Evolutionary conservation across 2,113 vertebrate genomes (phyloP), one percentile per base, ranked within the genome.

Genomic region (Crotalus horridus): DNA sequence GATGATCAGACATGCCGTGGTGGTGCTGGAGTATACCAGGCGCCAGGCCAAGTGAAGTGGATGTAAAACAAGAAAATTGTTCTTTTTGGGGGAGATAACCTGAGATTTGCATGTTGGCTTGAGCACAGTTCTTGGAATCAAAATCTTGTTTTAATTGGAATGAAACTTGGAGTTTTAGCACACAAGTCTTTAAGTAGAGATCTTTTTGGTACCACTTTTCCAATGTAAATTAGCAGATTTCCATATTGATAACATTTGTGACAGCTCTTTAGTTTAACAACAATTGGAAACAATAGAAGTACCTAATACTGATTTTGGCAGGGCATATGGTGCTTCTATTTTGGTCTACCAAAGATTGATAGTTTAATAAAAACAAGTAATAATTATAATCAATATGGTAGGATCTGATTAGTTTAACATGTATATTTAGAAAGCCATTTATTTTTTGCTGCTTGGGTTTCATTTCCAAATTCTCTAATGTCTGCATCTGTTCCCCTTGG

Each of bases 381-480:
- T 39, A 21, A 10, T 23, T 90, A 54, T n/a, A 88, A 55, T 29
- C 24, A 33, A 33, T 56, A 39, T 39, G 6, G 6, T 3, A 21
- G 17, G 23, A 48, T 48, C 46, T 46, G 21, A 26, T 86, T 86
- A 86, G 43, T 48, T 48, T 46, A 86, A 26, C 9, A 48, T 33
- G n/a, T 48, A 85, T 91, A 20, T 90, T 85, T 91, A 86, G 53
- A 55, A 43, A 55, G 74, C 9, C 43, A 53, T 51, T 74, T 69
- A 54, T 39, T 91, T 91, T 91, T 55, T 85, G 90, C 53, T 43
- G 29, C 33, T 26, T 91, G 39, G 81, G 54, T 91, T 91, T 86
- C 54, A n/a, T 91, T 91, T 91, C 26, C 81, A 5, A 86, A 17
- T 43, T 86, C n/a, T 85, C 9, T 91, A 85, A 21, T 59, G 13